These are phyloP conservation scores for Platysternon megacephalum DNA, from an alignment of 2,113 vertebrate species.

Conservation along the genomic window DNA sequence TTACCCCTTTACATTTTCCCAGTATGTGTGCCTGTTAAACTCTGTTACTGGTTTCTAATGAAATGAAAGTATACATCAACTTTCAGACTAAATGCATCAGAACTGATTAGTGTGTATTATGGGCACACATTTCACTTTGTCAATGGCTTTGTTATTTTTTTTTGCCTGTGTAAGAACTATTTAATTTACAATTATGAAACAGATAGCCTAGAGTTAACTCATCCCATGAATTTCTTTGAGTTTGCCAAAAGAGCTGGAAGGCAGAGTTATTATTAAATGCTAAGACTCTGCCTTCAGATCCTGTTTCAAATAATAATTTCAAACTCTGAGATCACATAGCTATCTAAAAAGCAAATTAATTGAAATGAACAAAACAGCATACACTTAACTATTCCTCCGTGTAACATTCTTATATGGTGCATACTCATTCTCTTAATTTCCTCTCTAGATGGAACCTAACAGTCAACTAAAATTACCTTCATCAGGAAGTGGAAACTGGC, in stretches of 20 bases:
- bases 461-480: slow-evolving; percentile 21
- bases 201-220: slow-evolving; percentile 36
- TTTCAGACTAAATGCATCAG: slow-evolving; percentile 12
- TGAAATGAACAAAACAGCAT: not conserved
- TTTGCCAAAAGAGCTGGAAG: slow-evolving; percentile 50
- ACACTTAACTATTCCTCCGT: not conserved
- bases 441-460: not conserved
- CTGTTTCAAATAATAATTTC: slow-evolving; percentile 58
- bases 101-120: slow-evolving; percentile 9
- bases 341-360: slow-evolving; percentile 63
- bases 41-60: not conserved
- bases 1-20: not conserved
- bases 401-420: not conserved
- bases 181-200: slow-evolving; percentile 41
- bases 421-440: slow-evolving; percentile 29
- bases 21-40: not conserved
- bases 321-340: slow-evolving; percentile 24
- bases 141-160: slow-evolving; percentile 34
- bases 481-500: not conserved
- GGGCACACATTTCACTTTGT: slow-evolving; percentile 39
- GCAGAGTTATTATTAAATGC: slow-evolving; percentile 30
- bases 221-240: not conserved
- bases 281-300: slow-evolving; percentile 45
- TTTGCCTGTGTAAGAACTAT: slow-evolving; percentile 21
- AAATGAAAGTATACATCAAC: slow-evolving; percentile 21